Evolutionary conservation across 1,140 invertebrate genomes (phyloP), one percentile per base, ranked within the genome.

Genomic region (Daktulosphaira vitifoliae): DNA sequence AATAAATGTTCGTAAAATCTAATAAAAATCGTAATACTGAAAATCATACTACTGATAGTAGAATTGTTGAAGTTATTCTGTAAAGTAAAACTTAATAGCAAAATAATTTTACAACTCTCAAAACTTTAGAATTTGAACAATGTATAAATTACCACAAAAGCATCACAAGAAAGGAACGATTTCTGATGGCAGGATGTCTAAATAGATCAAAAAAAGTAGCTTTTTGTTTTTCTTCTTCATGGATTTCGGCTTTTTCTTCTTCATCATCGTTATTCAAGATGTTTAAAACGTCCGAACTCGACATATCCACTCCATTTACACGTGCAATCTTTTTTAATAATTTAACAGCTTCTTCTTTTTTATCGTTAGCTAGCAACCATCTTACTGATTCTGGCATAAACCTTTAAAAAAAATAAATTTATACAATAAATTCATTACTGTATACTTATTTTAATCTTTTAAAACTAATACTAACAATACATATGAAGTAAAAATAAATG

Each of bases 361-460:
- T 79, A n/a, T 84, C 85, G 73, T 89, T 87, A 2, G 84, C 83
- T 22, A 91, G 72, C 15, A 91, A 73, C 89, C 89, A 92, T 67
- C 89, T 79, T 1, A 84, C 83, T 4, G 88, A 90, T 74, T 91
- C 89, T 2, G 89, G 89, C 72, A 90, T 84, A 68, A 90, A 84
- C 81, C 82, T 84, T n/a, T 18, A 65, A 65, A 66, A 38, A 66
- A 20, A 3, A 22, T 39, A 51, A n/a, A n/a, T n/a, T n/a, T n/a
- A n/a, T n/a, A n/a, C n/a, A n/a, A n/a, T n/a, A n/a, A 39, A 39
- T 48, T 48, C 16, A 7, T 8, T 8, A 6, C 5, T 48, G n/a
- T 16, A 8, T 7, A 16, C 46, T 6, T 8, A 48, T 6, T 8
- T 8, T 6, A 16, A 8, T 7, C 6, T 16, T 48, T 8, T 8